These are phyloP conservation scores for Eristalis pertinax DNA, from an alignment of 2,888 invertebrate genomes.

Conservation along the genomic window DNA sequence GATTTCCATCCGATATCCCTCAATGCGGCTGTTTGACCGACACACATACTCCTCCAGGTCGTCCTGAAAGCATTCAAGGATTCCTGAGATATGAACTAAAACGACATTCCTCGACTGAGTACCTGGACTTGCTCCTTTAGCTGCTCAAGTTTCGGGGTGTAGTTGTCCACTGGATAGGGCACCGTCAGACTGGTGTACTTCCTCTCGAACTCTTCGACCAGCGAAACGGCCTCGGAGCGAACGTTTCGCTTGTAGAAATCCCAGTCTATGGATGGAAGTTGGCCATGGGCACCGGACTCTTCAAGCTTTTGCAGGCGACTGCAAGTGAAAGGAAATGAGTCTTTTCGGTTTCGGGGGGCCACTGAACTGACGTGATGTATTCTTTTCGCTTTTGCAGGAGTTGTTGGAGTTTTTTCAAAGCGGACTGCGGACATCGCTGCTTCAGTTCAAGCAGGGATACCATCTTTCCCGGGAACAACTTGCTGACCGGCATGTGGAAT, in stretches of 20 bases:
- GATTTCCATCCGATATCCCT: slow-evolving; percentile 83
- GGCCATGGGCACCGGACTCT: slow-evolving; percentile 80
- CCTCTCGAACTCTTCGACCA: slow-evolving; percentile 93
- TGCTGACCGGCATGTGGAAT: neutral
- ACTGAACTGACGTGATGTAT: neutral
- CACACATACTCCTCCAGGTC: slow-evolving; percentile 73
- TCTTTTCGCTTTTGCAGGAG: neutral
- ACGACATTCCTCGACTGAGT: too few relatives aligned
- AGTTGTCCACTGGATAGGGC: slow-evolving; percentile 85
- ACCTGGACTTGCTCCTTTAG: slow-evolving; percentile 84
- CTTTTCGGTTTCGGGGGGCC: neutral
- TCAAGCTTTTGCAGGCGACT: slow-evolving; percentile 82
- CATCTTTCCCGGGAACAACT: neutral
- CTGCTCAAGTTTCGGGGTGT: slow-evolving; percentile 83
- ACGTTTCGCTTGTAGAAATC: slow-evolving; percentile 86
- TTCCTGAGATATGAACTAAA: slow-evolving; percentile 74
- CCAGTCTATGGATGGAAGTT: slow-evolving; percentile 91
- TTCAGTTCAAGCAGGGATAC: neutral
- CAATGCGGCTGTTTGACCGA: slow-evolving; percentile 78
- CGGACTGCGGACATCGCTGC: neutral
- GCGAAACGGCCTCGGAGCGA: slow-evolving; percentile 85
- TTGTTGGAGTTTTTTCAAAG: neutral
- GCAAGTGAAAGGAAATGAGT: neutral
- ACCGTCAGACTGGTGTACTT: slow-evolving; percentile 88
- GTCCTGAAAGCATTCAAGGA: slow-evolving; percentile 22